These are phyloP conservation scores for Agrilus planipennis DNA, from an alignment of 1,140 invertebrate genomes.

Conservation along the genomic window DNA sequence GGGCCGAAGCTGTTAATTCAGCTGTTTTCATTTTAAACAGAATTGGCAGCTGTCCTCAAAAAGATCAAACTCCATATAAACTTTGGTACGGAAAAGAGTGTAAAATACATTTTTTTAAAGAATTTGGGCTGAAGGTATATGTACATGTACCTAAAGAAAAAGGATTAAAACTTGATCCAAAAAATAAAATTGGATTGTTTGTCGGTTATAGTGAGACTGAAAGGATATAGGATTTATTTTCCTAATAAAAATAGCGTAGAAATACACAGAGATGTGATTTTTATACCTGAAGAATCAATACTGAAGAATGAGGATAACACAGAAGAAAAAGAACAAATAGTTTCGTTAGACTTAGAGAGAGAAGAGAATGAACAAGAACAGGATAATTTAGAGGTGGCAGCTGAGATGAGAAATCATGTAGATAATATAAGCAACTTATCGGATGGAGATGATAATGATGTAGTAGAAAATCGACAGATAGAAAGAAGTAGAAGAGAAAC, in stretches of 20 bases:
- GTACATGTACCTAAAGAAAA: constrained; percentile 10
- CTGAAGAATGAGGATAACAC: background rate
- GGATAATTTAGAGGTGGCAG: background rate
- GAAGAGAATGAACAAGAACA: constrained; percentile 6
- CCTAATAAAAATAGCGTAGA: constrained; percentile 16
- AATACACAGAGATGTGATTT: constrained; percentile 14
- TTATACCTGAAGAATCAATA: background rate
- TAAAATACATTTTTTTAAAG: constrained; percentile 16
- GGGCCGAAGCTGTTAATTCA: constrained; percentile 3
- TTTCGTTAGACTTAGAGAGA: background rate
- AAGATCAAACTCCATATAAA: constrained; percentile 2
- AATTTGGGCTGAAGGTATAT: constrained; percentile 21
- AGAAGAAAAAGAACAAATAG: constrained; percentile 4
- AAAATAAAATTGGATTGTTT: constrained; percentile 13
- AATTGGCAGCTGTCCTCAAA: background rate
- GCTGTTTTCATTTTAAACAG: constrained; percentile 1
- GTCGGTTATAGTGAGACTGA: constrained; percentile 16
- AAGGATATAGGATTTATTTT: constrained; percentile 22
- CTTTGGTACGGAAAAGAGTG: constrained; percentile 19
- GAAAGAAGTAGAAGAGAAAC: background rate
- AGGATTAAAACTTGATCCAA: constrained; percentile 13
- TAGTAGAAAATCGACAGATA: background rate
- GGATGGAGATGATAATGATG: constrained; percentile 2
- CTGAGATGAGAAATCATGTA: background rate
- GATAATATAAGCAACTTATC: background rate